Evolutionary conservation across 2,113 vertebrate species (phyloP), one percentile per base, ranked within the genome.

Genomic region (Aphyosemion australe): DNA sequence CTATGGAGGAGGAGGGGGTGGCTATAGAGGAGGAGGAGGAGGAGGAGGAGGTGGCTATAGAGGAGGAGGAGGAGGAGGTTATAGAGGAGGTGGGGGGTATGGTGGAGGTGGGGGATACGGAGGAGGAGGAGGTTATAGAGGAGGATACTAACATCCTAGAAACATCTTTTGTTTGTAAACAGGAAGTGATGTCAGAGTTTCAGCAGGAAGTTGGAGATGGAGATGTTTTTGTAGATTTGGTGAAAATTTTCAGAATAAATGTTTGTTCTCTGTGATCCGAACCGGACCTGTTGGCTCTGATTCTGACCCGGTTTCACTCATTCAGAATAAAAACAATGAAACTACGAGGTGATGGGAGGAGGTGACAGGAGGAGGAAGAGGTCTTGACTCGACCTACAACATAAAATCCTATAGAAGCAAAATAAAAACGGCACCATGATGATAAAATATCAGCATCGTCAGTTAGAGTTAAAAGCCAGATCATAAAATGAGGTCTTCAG

Each of bases 1-100:
- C 0, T 89, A 75, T 0, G 55, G 78, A 43, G 62, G 78, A 1
- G 90, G 90, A 5, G 46, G 59, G 1, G 59, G 59, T 2, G n/a
- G n/a, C n/a, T 49, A 61, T 7, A 14, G 60, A 32, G 64, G 70
- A 6, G 71, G 83, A 6, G 83, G 83, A 0, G 79, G 72, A 11
- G 46, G 73, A 1, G 73, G 78, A 6, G 56, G 66, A 12, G 59
- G 71, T 4, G 74, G 51, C 0, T 61, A 65, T 0, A 10, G 68
- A 20, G 63, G 76, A 4, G 65, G 58, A 26, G 14, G 76, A 6
- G 60, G 72, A 3, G 53, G 34, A 3, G 78, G 83, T 0, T 84
- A 80, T 9, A 32, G 74, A 3, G 73, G 78, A 6, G 56, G 66
- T 12, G 59, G 72, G 9, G 68, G 48, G 0, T 53, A 53, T 0